Base-by-base conservation (phyloP, 2,113 vertebrate species). In the Rhegmatorhina hoffmannsi region DNA sequence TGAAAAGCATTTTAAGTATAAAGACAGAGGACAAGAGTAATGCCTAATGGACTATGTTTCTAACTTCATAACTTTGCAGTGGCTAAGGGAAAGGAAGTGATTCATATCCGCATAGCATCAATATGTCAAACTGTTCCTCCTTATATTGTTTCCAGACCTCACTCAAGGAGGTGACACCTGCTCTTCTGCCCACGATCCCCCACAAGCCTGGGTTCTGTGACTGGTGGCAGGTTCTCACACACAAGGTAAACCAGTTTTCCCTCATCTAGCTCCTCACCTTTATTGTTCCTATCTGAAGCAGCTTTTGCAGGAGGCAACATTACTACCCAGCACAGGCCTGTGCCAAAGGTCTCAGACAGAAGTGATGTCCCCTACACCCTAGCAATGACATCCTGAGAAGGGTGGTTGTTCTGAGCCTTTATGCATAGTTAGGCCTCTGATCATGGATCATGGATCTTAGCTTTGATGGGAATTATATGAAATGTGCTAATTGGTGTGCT, bases 71-170 rank as follows among this genome's bases (percentile, higher is more conserved):
- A 85, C 11, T 89, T 87, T 77, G 47, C 34, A 44, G 53, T 73
- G 50, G n/a, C 59, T 75, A 90, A 95, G 72, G 58, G 38, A 62
- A 87, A 86, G 92, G 88, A 96, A 79, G 67, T 76, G 76, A 83
- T 79, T 92, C 69, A 73, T 84, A 82, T 46, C 62, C 63, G 63
- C 11, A 6, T 3, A 63, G 55, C 20, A 18, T 66, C 58, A 58
- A 43, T 8, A 3, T 55, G 55, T 26, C 63, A 55, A 11, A 82
- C 36, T 87, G 36, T 83, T 89, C 49, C 38, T 86, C 28, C n/a
- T 87, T 59, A 7, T 76, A 62, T 34, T 79, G 21, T 56, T 92
- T 79, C 84, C 47, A 69, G 67, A 50, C 40, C 84, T 91, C 66
- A 60, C 67, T 79, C 59, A 73, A 73, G n/a, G 64, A 66, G 63